Conservation (phyloP, 2,888 invertebrate genomes). For the Nebria salina region DNA sequence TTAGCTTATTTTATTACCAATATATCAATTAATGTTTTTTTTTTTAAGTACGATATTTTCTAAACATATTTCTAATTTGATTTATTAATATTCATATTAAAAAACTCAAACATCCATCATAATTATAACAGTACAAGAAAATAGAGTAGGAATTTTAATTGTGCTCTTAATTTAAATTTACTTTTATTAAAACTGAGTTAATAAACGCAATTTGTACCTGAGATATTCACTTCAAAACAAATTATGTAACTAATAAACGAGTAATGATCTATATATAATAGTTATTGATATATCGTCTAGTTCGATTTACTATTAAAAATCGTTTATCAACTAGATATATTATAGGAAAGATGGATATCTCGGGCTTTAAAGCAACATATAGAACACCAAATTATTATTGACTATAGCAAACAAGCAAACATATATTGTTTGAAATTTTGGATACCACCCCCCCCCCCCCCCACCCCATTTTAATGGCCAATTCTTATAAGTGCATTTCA, state of each 20-base stretch:
- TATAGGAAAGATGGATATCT: no score
- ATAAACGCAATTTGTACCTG: not conserved
- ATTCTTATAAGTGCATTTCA: constrained; percentile 27
- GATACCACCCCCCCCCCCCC: not conserved
- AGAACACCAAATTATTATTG: not conserved
- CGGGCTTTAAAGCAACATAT: not conserved
- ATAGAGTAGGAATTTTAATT: not conserved
- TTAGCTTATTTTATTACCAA: no score
- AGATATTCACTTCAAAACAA: no score
- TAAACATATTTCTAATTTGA: no score
- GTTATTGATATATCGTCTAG: no score
- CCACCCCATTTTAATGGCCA: not conserved
- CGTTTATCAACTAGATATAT: no score
- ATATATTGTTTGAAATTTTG: not conserved
- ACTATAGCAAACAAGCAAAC: constrained; percentile 20
- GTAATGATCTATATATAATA: no score
- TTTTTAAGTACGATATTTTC: not conserved
- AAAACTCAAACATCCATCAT: not conserved
- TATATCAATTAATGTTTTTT: no score
- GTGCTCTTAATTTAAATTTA: not conserved
- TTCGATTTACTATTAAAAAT: no score
- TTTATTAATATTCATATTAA: not conserved
- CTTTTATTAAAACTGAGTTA: not conserved
- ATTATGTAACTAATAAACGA: no score
- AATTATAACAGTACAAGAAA: not conserved